Conservation (phyloP, 2,888 invertebrate genomes). For the Drosophila picticornis region DNA sequence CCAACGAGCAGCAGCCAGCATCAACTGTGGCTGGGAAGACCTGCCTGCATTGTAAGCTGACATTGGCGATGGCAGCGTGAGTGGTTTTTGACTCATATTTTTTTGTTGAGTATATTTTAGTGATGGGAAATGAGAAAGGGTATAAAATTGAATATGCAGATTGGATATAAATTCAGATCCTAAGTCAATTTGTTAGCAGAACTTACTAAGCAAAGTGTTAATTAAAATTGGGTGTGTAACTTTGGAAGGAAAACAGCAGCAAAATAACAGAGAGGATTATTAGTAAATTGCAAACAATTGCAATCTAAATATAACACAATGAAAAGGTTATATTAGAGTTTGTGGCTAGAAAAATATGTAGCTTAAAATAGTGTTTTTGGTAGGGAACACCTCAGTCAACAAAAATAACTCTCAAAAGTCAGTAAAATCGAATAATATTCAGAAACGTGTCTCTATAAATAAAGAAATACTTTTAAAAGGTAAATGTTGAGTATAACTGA, state of each 20-base stretch:
- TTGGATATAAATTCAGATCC: background rate
- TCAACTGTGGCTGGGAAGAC: slow-evolving; percentile 13
- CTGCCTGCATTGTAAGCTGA: background rate
- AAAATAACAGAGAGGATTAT: background rate
- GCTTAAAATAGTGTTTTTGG: accelerated
- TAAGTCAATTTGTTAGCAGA: background rate
- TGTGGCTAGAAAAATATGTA: accelerated
- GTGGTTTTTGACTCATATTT: background rate
- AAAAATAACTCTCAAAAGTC: background rate
- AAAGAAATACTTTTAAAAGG: background rate
- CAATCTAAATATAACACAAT: background rate
- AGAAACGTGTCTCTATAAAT: background rate
- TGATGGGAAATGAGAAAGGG: background rate
- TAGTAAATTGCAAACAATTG: background rate
- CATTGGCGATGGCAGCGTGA: slow-evolving; percentile 45
- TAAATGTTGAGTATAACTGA: accelerated
- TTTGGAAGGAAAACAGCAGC: background rate
- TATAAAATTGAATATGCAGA: background rate
- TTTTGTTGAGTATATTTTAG: background rate
- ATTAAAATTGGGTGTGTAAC: background rate
- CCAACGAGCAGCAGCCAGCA: slow-evolving; percentile 35
- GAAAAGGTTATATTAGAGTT: background rate
- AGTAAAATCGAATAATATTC: background rate
- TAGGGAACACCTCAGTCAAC: too few relatives aligned
- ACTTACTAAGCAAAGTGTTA: background rate